Evolutionary conservation across 2,888 invertebrate genomes (phyloP).

Genomic region (Acanthosepion esculentum): DNA sequence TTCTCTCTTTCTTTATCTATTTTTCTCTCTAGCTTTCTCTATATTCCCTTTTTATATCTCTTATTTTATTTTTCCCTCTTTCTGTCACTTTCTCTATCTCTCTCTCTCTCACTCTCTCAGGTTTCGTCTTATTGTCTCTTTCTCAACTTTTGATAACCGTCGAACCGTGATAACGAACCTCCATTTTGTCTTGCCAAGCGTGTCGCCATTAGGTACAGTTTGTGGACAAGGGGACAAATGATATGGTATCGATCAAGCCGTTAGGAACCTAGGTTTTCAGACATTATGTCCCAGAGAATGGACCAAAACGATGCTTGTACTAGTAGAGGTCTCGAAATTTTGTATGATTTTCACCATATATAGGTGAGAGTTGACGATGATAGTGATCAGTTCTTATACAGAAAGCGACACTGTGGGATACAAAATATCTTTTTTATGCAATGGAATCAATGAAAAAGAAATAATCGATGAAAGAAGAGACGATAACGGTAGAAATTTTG

Average conservation of each 20-base stretch:
- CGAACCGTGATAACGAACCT: not conserved
- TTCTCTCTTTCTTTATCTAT: too few relatives aligned
- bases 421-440: not conserved
- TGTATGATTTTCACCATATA: not conserved
- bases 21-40: too few relatives aligned
- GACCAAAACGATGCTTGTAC: not conserved
- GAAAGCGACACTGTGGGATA: not conserved
- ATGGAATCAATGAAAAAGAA: too few relatives aligned
- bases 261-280: not conserved
- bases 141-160: not conserved
- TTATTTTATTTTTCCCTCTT: not conserved
- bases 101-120: fast-evolving
- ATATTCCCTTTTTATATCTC: not conserved
- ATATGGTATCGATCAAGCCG: not conserved
- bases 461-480: not conserved
- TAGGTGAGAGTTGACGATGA: not conserved
- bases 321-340: not conserved
- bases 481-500: not conserved
- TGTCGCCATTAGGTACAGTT: slow-evolving; percentile 22
- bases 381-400: not conserved
- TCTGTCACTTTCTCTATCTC: not conserved
- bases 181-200: not conserved
- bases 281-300: not conserved
- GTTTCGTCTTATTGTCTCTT: not conserved
- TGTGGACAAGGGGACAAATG: slow-evolving; percentile 5